phyloP scores from a whole-genome alignment of 1,140 invertebrate genomes.

The Capitella teleta region DNA sequence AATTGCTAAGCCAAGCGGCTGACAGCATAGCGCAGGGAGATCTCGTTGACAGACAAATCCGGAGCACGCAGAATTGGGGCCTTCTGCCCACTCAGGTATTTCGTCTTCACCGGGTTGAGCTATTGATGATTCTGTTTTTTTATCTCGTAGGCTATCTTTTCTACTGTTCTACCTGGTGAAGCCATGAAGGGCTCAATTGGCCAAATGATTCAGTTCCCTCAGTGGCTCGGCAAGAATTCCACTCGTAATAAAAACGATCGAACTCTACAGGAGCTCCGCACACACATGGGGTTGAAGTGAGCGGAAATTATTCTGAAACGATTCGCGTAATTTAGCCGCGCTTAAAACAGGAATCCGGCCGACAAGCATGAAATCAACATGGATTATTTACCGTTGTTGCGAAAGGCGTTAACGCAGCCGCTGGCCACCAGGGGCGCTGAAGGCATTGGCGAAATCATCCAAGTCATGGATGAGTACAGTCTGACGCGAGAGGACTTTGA shows the following conservation, averaged over 20 bases:
- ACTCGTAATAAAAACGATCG: conserved; percentile 53
- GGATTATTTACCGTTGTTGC: conserved; percentile 68
- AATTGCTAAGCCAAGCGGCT: conserved; percentile 63
- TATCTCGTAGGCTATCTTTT: conserved; percentile 62
- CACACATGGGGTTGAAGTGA: conserved; percentile 68
- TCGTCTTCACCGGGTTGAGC: background rate
- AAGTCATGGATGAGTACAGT: conserved; percentile 66
- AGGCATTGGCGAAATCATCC: conserved; percentile 56
- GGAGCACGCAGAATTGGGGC: conserved; percentile 68
- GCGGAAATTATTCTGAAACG: conserved; percentile 9
- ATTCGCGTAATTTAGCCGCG: background rate
- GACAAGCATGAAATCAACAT: conserved; percentile 31
- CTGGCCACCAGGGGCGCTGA: conserved; percentile 57
- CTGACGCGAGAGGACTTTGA: conserved; percentile 83
- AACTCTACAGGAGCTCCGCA: conserved; percentile 67
- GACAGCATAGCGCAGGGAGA: conserved; percentile 78
- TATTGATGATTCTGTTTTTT: background rate
- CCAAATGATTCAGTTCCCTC: conserved; percentile 76
- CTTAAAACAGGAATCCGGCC: conserved; percentile 23
- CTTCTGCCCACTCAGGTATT: conserved; percentile 73
- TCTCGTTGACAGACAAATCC: conserved; percentile 67
- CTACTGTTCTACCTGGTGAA: conserved; percentile 79
- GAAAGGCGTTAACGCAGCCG: conserved; percentile 61
- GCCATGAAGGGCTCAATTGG: conserved; percentile 65
- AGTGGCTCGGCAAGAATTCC: conserved; percentile 93